Evolutionary conservation across 2,113 vertebrate genomes (phyloP).

Genomic region (Nanorana parkeri): DNA sequence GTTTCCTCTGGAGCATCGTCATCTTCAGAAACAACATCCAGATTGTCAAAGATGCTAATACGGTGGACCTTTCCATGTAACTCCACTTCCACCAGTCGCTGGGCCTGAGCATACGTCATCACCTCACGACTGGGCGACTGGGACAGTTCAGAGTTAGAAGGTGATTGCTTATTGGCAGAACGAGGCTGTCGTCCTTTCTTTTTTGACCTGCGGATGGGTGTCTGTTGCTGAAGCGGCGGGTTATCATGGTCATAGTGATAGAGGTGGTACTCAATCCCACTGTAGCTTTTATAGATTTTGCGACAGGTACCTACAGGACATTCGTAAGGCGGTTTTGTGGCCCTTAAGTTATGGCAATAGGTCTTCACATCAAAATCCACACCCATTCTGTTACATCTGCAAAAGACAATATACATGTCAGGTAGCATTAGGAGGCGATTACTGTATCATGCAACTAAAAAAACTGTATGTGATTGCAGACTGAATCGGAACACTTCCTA

Average conservation of each 20-base stretch:
- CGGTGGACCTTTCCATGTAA: slow-evolving; percentile 93
- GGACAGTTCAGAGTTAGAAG: slow-evolving; percentile 87
- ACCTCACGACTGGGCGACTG: slow-evolving; percentile 91
- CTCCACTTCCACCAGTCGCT: slow-evolving; percentile 97
- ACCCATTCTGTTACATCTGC: slow-evolving; percentile 83
- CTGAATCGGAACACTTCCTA: too few relatives aligned
- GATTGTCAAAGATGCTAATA: slow-evolving; percentile 96
- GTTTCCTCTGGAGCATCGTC: slow-evolving; percentile 86
- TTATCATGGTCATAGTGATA: slow-evolving; percentile 98
- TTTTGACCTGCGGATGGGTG: slow-evolving; percentile 89
- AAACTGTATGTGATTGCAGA: too few relatives aligned
- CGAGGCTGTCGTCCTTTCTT: slow-evolving; percentile 94
- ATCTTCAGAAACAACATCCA: slow-evolving; percentile 95
- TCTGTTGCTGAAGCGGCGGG: slow-evolving; percentile 84
- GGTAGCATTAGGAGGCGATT: too few relatives aligned
- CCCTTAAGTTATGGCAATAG: slow-evolving; percentile 95
- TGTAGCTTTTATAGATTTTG: slow-evolving; percentile 98
- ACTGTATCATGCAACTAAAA: too few relatives aligned
- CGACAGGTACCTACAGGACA: slow-evolving; percentile 95
- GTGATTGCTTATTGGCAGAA: slow-evolving; percentile 80
- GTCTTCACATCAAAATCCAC: slow-evolving; percentile 98
- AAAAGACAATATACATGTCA: slow-evolving; percentile 6
- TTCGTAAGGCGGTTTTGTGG: slow-evolving; percentile 97
- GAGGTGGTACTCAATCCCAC: slow-evolving; percentile 96
- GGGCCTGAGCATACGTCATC: slow-evolving; percentile 96